Percentiles rank a stretch among this genome's conserved stretches.
phyloP scores from a whole-genome alignment of 2,888 invertebrate species.

The Chironomus riparius region DNA sequence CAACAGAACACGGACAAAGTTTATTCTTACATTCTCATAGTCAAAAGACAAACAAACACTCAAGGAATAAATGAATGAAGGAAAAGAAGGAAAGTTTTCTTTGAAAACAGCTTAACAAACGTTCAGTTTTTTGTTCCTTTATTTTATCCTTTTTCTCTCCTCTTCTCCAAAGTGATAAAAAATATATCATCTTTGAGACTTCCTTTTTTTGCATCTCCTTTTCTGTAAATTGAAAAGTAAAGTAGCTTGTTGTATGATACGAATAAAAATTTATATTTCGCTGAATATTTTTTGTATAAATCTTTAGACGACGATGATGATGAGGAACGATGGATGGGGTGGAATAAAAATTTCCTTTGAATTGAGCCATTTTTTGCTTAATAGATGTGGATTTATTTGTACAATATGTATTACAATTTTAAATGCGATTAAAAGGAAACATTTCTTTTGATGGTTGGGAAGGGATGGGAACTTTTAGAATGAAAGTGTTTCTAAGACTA shows the following conservation, averaged over 20 bases:
- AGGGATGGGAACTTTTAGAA: no score
- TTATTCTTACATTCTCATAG: neutral
- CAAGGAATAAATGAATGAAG: neutral
- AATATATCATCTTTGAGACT: neutral
- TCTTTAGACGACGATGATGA: no score
- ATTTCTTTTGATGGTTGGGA: no score
- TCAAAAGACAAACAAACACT: constrained; percentile 17
- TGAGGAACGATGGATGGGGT: no score
- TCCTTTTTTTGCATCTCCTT: neutral
- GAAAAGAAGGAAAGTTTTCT: neutral
- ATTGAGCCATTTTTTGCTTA: neutral
- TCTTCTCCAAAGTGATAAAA: neutral
- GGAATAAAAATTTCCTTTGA: neutral
- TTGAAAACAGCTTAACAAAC: constrained; percentile 3
- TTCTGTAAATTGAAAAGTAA: constrained; percentile 13
- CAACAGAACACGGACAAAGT: neutral
- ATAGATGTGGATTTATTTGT: constrained; percentile 16
- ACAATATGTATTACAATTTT: constrained; percentile 9
- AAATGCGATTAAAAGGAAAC: neutral
- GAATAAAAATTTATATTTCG: no score
- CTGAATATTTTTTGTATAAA: no score
- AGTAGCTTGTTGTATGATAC: neutral
- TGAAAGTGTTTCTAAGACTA: no score
- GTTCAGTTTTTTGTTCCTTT: neutral
- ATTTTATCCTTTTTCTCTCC: neutral